Conservation (phyloP, 2,113 vertebrate genomes). For the Hemiprocne comata region DNA sequence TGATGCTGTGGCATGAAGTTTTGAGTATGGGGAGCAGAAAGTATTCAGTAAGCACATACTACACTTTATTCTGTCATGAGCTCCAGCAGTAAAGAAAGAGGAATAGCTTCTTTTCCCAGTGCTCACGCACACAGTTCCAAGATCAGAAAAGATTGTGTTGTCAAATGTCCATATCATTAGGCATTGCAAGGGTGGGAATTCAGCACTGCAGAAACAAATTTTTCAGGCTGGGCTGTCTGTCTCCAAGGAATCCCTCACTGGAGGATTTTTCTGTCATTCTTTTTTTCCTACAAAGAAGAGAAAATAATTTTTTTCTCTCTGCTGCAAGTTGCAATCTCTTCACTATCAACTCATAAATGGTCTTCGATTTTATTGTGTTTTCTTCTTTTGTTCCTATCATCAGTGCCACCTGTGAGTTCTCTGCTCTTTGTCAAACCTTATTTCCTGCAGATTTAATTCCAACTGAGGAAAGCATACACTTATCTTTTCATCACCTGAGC, state of each 20-base stretch:
- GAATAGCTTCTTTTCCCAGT: background rate
- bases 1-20: background rate
- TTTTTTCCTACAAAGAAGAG: background rate
- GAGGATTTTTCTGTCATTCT: background rate
- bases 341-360: slow-evolving; percentile 1
- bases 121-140: background rate
- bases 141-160: background rate
- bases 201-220: background rate
- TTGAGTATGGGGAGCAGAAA: background rate
- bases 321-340: background rate
- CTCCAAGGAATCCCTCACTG: background rate
- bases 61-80: background rate
- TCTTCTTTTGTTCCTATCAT: slow-evolving; percentile 12
- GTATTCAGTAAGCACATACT: background rate
- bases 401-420: slow-evolving; percentile 25
- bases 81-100: background rate
- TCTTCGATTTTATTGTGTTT: slow-evolving; percentile 19
- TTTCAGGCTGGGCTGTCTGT: background rate
- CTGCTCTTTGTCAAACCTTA: background rate
- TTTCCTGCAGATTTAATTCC: slow-evolving; percentile 38
- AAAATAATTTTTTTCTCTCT: background rate
- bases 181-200: background rate
- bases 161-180: background rate
- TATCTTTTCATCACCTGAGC: background rate
- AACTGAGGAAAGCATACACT: background rate